Percentiles rank a stretch among this genome's conserved stretches.
phyloP scores from a whole-genome alignment of 2,888 invertebrate species.

The Spisula subtruncata region DNA sequence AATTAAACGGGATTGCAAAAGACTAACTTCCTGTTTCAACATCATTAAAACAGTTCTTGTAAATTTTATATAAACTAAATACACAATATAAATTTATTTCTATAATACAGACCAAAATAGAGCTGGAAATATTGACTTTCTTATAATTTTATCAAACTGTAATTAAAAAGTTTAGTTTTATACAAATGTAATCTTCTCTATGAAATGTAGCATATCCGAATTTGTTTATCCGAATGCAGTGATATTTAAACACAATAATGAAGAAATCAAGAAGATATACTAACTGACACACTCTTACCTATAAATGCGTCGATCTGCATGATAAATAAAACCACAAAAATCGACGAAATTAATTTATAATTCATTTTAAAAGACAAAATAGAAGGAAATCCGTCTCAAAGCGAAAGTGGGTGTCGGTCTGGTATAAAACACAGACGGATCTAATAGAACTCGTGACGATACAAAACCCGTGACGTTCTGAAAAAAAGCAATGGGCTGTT shows the following conservation, averaged over 20 bases:
- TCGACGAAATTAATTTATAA: not conserved
- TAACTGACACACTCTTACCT: not conserved
- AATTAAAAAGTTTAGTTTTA: not conserved
- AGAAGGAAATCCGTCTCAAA: not conserved
- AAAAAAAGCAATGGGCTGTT: no score
- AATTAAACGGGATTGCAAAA: no score
- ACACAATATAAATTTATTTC: not conserved
- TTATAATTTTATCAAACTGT: not conserved
- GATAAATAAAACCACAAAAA: not conserved
- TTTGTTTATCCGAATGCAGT: not conserved
- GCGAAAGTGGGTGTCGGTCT: not conserved
- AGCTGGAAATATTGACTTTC: not conserved
- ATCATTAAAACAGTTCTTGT: not conserved
- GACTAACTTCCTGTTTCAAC: not conserved
- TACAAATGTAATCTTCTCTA: not conserved
- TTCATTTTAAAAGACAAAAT: not conserved
- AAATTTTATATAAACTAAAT: no score
- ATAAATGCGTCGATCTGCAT: not conserved
- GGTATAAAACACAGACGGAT: no score
- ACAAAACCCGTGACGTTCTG: no score
- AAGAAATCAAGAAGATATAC: not conserved
- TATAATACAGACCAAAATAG: not conserved
- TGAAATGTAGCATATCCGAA: not conserved
- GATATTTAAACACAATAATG: not conserved
- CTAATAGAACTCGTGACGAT: no score